Conservation (phyloP, 2,797 vertebrate genomes). For the Lithobates sylvaticus region DNA sequence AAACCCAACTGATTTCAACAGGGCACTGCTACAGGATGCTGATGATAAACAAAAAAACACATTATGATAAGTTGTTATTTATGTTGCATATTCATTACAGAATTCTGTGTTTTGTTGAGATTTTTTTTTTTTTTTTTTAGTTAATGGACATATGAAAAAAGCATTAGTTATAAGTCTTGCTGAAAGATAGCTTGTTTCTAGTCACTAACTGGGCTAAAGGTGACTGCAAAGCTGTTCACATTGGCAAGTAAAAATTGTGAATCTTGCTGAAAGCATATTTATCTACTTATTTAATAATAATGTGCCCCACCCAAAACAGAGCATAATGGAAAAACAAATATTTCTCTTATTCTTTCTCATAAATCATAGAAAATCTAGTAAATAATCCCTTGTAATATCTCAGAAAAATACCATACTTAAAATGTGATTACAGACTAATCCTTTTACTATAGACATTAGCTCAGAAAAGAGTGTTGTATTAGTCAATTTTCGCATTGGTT, state of each 20-base stretch:
- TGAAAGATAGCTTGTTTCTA: slow-evolving; percentile 7
- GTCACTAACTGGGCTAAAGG: background rate
- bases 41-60: too few relatives aligned
- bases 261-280: slow-evolving; percentile 16
- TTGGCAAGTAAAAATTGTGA: slow-evolving; percentile 5
- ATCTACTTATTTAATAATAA: slow-evolving; percentile 12
- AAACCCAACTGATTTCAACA: too few relatives aligned
- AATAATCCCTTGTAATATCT: slow-evolving; percentile 52
- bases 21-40: too few relatives aligned
- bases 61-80: too few relatives aligned
- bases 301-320: slow-evolving; percentile 34
- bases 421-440: slow-evolving; percentile 53
- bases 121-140: too few relatives aligned
- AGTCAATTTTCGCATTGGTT: slow-evolving; percentile 26
- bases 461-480: slow-evolving; percentile 11
- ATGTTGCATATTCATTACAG: too few relatives aligned
- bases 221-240: slow-evolving; percentile 22
- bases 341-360: slow-evolving; percentile 37
- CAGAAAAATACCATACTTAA: slow-evolving; percentile 49
- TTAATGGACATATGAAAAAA: background rate
- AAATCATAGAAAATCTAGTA: slow-evolving; percentile 46
- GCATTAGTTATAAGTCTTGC: background rate
- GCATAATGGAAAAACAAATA: slow-evolving; percentile 16
- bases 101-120: background rate
- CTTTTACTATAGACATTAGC: slow-evolving; percentile 33